phyloP scores from a whole-genome alignment of 2,888 invertebrate species.

The Melipona bicolor region DNA sequence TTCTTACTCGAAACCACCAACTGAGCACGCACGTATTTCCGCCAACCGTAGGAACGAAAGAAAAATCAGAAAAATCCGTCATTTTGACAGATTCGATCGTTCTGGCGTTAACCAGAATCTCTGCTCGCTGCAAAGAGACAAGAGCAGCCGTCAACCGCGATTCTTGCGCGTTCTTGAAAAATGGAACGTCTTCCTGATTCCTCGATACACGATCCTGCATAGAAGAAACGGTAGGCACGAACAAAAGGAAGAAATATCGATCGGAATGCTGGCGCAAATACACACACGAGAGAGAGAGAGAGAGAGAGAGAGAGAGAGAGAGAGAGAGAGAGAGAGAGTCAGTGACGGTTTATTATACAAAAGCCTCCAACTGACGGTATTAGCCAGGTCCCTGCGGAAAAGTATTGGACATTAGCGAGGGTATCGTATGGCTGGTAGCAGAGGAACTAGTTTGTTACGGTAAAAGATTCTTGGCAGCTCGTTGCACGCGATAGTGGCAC shows the following conservation, averaged over 20 bases:
- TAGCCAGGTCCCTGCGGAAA: constrained; percentile 56
- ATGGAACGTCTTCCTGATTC: background rate
- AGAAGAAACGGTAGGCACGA: background rate
- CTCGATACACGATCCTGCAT: background rate
- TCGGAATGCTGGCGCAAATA: constrained; percentile 46
- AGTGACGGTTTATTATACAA: constrained; percentile 58
- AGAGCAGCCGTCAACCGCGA: background rate
- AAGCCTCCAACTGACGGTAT: constrained; percentile 54
- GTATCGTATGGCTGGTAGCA: constrained; percentile 65
- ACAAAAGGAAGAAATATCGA: constrained; percentile 21
- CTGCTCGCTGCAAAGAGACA: background rate
- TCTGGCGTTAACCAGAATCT: background rate
- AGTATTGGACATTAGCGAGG: constrained; percentile 63
- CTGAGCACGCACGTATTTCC: too few species aligned
- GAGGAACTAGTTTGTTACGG: constrained; percentile 70
- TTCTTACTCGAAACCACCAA: background rate
- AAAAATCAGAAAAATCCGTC: background rate
- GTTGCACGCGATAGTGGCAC: constrained; percentile 60
- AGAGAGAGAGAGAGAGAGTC: background rate
- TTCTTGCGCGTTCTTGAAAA: background rate
- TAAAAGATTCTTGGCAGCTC: constrained; percentile 69
- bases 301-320: background rate
- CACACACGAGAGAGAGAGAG: constrained; percentile 14
- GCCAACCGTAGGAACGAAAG: background rate
- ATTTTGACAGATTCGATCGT: background rate